These are phyloP conservation scores for Serinus canaria DNA, from an alignment of 2,113 vertebrate genomes.

Conservation along the genomic window DNA sequence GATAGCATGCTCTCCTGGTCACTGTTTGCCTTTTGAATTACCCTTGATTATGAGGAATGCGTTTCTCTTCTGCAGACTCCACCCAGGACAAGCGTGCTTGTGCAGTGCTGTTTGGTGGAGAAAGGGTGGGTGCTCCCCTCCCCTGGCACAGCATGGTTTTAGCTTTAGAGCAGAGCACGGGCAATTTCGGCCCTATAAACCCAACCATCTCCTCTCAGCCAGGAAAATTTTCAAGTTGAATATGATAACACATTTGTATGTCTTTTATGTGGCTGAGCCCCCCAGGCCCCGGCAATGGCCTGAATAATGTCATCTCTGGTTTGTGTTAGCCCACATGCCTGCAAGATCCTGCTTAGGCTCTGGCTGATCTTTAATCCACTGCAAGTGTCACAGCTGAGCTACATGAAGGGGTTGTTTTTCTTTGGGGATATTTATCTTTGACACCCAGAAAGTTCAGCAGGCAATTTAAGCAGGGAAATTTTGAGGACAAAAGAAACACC, in stretches of 20 bases:
- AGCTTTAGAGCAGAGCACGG: not conserved
- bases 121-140: not conserved
- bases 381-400: not conserved
- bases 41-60: conserved; percentile 78
- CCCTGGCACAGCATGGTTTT: not conserved
- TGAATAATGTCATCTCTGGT: not conserved
- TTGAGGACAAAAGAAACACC: not conserved
- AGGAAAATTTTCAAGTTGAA: not conserved
- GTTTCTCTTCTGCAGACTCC: conserved; percentile 50
- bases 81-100: not conserved
- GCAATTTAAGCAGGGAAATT: not conserved
- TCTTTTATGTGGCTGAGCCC: not conserved
- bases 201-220: not conserved
- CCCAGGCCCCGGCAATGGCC: not conserved
- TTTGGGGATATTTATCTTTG: not conserved
- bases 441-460: not conserved
- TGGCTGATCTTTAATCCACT: not conserved
- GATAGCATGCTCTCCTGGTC: conserved; percentile 70
- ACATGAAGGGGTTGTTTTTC: not conserved
- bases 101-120: not conserved
- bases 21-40: conserved; percentile 81
- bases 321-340: not conserved
- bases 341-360: not conserved
- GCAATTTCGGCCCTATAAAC: conserved; percentile 4
- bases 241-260: not conserved